These are phyloP conservation scores for Heteromyza rotundicornis DNA, from an alignment of 2,888 invertebrate genomes.

Conservation along the genomic window DNA sequence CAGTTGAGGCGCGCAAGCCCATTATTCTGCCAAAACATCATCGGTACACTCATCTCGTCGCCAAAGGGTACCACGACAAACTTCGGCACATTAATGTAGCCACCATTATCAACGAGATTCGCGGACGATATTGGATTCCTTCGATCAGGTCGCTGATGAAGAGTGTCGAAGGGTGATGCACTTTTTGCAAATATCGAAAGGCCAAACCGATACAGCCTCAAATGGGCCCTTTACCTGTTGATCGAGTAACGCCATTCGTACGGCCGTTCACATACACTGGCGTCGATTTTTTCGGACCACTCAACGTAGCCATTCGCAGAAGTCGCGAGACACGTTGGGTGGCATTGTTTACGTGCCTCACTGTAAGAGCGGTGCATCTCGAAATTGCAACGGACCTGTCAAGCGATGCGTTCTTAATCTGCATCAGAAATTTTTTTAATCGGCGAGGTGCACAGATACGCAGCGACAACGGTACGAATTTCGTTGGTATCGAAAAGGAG, in stretches of 20 bases:
- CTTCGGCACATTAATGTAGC: not conserved
- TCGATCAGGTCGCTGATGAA: not conserved
- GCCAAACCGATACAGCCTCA: not conserved
- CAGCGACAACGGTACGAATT: constrained; percentile 1
- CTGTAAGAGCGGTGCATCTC: not conserved
- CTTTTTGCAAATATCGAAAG: not conserved
- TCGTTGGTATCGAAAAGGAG: not conserved
- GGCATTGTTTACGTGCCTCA: not conserved
- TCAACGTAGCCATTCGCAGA: not conserved
- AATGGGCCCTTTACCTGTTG: constrained; percentile 8
- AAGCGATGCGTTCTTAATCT: not conserved
- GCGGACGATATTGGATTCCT: not conserved
- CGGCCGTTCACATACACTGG: constrained; percentile 11
- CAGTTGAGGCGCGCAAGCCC: not conserved
- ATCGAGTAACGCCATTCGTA: constrained; percentile 10
- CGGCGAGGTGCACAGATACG: not conserved
- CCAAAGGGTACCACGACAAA: not conserved
- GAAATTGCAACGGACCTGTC: not conserved
- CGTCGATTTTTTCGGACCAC: constrained; percentile 8
- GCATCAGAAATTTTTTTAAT: not conserved
- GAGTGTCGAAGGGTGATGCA: not conserved
- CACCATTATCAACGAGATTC: not conserved
- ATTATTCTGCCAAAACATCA: not conserved
- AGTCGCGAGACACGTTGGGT: not conserved
- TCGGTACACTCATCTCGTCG: not conserved